These are phyloP conservation scores for Procambarus clarkii DNA, from an alignment of 1,140 invertebrate genomes.

Conservation along the genomic window DNA sequence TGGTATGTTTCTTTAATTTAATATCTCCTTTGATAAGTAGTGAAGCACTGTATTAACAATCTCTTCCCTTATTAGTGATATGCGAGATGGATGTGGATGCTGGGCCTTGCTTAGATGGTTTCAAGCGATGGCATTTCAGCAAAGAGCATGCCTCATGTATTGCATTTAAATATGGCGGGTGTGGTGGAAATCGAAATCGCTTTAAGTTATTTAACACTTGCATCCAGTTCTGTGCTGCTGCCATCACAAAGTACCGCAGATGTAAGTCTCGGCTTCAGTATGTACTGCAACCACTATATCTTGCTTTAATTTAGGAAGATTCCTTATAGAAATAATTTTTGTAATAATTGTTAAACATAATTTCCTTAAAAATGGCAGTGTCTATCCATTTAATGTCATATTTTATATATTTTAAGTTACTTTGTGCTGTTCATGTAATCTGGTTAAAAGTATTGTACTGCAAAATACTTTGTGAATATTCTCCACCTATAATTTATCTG, in stretches of 20 bases:
- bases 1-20: background rate
- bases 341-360: too few species aligned
- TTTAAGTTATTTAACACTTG: constrained; percentile 77
- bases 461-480: too few species aligned
- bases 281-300: background rate
- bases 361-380: too few species aligned
- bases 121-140: constrained; percentile 62
- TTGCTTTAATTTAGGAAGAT: background rate
- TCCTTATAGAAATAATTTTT: background rate
- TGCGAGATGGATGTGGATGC: constrained; percentile 44
- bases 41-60: background rate
- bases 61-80: constrained; percentile 40
- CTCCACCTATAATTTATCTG: too few species aligned
- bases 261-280: constrained; percentile 27
- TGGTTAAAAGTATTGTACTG: too few species aligned
- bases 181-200: constrained; percentile 90
- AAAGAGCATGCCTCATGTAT: constrained; percentile 52
- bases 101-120: constrained; percentile 49
- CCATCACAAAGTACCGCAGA: constrained; percentile 49
- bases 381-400: background rate
- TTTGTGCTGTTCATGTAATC: background rate
- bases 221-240: constrained; percentile 50
- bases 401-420: background rate
- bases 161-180: constrained; percentile 88
- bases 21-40: background rate